A percentile compares a stretch with the other conserved stretches of the same genome.
These are phyloP conservation scores for Acanthurus lineatus DNA, from an alignment of 2,797 vertebrate genomes.

Conservation along the genomic window DNA sequence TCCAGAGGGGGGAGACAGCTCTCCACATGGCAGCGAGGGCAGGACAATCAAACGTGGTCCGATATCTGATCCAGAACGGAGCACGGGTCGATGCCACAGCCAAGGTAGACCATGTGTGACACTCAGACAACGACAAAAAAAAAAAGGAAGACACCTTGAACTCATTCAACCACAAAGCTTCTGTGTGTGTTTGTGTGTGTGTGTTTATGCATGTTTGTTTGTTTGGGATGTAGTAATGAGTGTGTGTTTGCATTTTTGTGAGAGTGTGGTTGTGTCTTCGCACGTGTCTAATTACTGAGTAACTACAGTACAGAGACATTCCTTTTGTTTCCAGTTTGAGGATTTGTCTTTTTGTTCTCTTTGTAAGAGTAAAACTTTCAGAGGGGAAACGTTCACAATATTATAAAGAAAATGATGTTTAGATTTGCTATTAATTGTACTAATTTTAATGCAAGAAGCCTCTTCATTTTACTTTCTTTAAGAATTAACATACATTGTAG, in stretches of 20 bases:
- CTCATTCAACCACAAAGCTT: background rate
- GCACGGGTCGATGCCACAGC: constrained; percentile 98
- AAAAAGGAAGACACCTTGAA: background rate
- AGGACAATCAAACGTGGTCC: constrained; percentile 95
- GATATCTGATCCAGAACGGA: constrained; percentile 95
- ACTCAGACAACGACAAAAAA: too few species aligned
- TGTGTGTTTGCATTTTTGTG: background rate
- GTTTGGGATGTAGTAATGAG: constrained; percentile 3
- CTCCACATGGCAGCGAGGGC: constrained; percentile 98
- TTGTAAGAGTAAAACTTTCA: background rate
- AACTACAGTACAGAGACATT: background rate
- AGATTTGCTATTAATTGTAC: background rate
- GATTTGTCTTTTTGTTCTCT: background rate
- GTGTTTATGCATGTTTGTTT: background rate
- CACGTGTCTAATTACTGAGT: constrained; percentile 9
- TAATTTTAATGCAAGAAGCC: background rate
- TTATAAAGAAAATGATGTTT: background rate
- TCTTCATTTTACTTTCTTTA: background rate
- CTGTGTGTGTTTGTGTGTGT: background rate
- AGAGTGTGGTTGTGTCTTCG: constrained; percentile 10
- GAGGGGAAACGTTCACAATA: background rate
- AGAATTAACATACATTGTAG: background rate
- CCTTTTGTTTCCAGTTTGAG: constrained; percentile 7
- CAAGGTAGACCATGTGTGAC: constrained; percentile 84
- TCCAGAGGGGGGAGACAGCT: constrained; percentile 95